These are phyloP conservation scores for Chunga burmeisteri DNA, from an alignment of 2,113 vertebrate genomes.

Conservation along the genomic window DNA sequence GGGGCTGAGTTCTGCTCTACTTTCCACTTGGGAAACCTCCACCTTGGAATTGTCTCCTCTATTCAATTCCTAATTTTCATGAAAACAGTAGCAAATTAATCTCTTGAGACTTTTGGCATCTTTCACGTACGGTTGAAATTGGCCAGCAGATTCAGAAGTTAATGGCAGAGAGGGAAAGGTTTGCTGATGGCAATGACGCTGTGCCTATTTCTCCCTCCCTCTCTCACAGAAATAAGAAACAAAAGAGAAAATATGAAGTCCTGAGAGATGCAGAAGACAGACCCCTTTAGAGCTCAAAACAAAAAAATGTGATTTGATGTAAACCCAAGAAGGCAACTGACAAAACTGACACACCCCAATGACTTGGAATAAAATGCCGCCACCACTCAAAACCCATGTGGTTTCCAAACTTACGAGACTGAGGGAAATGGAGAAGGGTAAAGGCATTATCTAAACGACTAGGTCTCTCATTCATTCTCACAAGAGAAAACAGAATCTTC, in stretches of 20 bases:
- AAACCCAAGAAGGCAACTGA: not conserved
- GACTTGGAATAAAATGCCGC: not conserved
- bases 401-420: not conserved
- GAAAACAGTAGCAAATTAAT: not conserved
- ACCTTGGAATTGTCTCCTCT: not conserved
- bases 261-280: not conserved
- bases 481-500: not conserved
- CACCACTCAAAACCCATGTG: not conserved
- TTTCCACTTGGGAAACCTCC: not conserved
- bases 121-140: not conserved
- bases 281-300: not conserved
- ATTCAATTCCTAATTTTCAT: not conserved
- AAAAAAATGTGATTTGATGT: not conserved
- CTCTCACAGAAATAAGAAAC: not conserved
- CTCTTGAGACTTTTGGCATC: not conserved
- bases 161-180: not conserved
- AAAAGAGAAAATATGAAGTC: not conserved
- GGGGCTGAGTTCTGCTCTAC: not conserved
- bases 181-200: not conserved
- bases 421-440: not conserved
- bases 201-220: not conserved
- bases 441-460: not conserved
- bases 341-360: not conserved
- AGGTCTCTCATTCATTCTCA: not conserved
- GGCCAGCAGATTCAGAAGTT: not conserved